phyloP scores from a whole-genome alignment of 64 coral and sea anemone genomes.

The Stichodactyla mertensii region DNA sequence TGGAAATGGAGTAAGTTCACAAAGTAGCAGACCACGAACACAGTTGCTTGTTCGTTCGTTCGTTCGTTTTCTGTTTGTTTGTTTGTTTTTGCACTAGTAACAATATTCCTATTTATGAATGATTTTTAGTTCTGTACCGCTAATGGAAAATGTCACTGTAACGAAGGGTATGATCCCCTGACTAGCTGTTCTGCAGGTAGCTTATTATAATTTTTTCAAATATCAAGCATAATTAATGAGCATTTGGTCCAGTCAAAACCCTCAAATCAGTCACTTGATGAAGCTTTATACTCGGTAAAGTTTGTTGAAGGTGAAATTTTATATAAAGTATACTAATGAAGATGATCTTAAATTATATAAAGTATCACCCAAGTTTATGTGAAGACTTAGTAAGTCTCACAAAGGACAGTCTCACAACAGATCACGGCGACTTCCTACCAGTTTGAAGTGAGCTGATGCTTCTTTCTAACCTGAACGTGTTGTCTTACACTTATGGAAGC shows the following conservation, averaged over 20 bases:
- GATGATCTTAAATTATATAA: too few relatives aligned
- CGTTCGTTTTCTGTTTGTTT: too few relatives aligned
- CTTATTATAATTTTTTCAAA: neutral
- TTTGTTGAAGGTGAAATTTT: neutral
- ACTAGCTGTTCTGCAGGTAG: neutral
- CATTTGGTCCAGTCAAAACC: too few relatives aligned
- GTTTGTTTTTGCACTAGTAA: neutral
- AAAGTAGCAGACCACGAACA: neutral
- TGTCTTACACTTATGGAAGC: too few relatives aligned
- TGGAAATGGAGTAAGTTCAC: constrained; percentile 41
- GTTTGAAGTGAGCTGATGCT: too few relatives aligned
- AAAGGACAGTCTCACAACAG: too few relatives aligned
- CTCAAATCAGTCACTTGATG: too few relatives aligned
- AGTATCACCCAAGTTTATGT: too few relatives aligned
- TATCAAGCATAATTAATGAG: too few relatives aligned
- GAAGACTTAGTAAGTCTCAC: neutral
- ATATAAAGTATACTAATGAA: neutral
- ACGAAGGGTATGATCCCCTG: constrained; percentile 12
- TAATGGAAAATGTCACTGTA: constrained; percentile 35
- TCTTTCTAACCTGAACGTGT: too few relatives aligned
- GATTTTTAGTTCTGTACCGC: constrained; percentile 28
- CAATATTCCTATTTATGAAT: neutral
- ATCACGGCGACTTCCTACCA: too few relatives aligned
- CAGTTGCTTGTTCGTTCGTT: too few relatives aligned
- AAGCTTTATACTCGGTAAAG: neutral